Conservation (phyloP, 2,888 invertebrate species). For the Dryobotodes eremita region DNA sequence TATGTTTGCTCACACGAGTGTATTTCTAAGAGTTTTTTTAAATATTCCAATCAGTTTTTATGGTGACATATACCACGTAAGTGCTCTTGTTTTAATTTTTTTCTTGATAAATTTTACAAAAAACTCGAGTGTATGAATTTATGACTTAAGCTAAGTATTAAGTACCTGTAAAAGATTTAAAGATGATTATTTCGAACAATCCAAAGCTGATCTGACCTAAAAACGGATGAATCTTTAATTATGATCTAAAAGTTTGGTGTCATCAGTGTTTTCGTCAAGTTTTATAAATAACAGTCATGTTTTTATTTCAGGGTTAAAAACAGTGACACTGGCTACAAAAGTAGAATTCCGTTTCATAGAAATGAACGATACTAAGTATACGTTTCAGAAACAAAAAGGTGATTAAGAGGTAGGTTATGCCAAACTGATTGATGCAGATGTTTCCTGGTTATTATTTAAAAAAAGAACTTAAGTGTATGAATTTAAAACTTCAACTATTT, state of each 20-base stretch:
- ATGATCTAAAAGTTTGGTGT: conserved; percentile 22
- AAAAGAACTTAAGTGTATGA: neutral
- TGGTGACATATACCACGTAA: conserved; percentile 21
- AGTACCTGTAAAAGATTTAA: neutral
- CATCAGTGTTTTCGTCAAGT: accelerated
- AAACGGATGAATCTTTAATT: conserved; percentile 34
- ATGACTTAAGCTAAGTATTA: too few relatives aligned
- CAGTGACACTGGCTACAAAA: neutral
- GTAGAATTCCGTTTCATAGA: neutral
- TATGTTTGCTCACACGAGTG: neutral
- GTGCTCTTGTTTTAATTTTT: neutral
- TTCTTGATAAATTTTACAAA: neutral
- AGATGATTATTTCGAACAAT: conserved; percentile 65
- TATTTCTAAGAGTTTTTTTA: conserved; percentile 28
- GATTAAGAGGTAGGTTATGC: neutral
- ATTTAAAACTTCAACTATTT: neutral
- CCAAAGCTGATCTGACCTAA: conserved; percentile 66
- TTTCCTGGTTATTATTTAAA: neutral
- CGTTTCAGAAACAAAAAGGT: neutral
- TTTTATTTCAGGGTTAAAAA: conserved; percentile 5
- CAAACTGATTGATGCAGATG: neutral
- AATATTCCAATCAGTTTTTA: conserved; percentile 11
- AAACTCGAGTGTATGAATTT: neutral
- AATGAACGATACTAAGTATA: neutral
- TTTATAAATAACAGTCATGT: neutral